Conservation (phyloP, 2,888 invertebrate genomes). For the Lomographa bimaculata region DNA sequence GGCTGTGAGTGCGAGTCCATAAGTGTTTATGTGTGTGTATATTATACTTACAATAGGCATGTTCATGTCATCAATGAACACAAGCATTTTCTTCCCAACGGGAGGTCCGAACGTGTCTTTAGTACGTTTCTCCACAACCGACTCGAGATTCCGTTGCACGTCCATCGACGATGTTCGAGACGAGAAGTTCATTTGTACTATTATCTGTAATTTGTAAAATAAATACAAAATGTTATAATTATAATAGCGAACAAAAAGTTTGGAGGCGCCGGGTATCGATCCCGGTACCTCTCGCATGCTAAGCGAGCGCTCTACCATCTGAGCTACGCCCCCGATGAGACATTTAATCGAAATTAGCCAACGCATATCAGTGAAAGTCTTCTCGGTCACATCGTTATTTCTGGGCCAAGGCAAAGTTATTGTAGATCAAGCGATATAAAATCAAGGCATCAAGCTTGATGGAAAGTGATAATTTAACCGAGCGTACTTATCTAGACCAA, state of each 20-base stretch:
- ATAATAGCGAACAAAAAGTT: no score
- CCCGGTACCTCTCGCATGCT: constrained; percentile 84
- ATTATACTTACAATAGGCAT: constrained; percentile 89
- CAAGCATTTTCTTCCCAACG: constrained; percentile 93
- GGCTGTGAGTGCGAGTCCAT: no score
- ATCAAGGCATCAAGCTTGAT: no score
- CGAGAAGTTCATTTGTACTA: constrained; percentile 95
- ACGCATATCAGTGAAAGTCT: constrained; percentile 2
- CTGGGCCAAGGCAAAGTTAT: no score
- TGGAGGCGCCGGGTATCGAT: constrained; percentile 84
- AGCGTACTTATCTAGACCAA: no score
- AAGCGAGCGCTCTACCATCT: constrained; percentile 85
- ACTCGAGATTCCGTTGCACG: constrained; percentile 94
- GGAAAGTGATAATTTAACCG: no score
- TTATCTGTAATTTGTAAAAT: constrained; percentile 74
- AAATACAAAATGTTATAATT: constrained; percentile 3
- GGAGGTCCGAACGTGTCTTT: constrained; percentile 96
- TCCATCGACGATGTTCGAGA: constrained; percentile 95
- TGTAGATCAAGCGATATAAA: no score
- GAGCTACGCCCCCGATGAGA: constrained; percentile 77
- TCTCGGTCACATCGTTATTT: constrained; percentile 3
- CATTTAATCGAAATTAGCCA: neutral
- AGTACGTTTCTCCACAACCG: constrained; percentile 94
- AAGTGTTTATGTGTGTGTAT: no score
- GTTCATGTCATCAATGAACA: constrained; percentile 97